Percentiles rank a stretch among this genome's conserved stretches.
phyloP scores from a whole-genome alignment of 2,888 invertebrate genomes.

The Napeogenes sylphis region DNA sequence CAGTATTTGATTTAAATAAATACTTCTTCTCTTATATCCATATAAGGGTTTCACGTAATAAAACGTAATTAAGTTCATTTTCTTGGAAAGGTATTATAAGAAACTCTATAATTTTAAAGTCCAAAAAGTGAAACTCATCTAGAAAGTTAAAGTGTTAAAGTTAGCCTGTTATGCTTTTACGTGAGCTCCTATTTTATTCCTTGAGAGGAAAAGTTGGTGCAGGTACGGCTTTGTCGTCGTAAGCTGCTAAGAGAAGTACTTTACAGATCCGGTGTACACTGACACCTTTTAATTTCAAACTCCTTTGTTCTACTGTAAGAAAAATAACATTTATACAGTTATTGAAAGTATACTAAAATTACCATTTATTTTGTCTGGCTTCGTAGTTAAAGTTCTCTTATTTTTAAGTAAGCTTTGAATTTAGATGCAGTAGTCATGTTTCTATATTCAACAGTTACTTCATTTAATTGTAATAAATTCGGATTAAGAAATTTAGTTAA shows the following conservation, averaged over 20 bases:
- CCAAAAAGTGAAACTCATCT: conserved; percentile 29
- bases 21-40: no score
- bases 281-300: conserved; percentile 29
- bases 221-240: conserved; percentile 35
- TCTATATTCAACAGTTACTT: no score
- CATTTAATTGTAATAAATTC: no score
- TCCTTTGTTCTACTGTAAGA: conserved; percentile 27
- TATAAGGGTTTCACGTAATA: no score
- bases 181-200: conserved; percentile 28
- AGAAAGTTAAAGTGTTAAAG: conserved; percentile 31
- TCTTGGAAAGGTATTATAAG: not conserved
- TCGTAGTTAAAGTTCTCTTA: no score
- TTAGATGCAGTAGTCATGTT: no score
- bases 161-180: conserved; percentile 31
- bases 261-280: conserved; percentile 24
- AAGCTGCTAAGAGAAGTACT: conserved; percentile 42
- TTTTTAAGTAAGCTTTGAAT: no score
- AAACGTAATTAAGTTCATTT: no score
- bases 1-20: no score
- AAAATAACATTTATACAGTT: conserved; percentile 26
- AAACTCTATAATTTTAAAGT: conserved; percentile 21
- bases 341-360: no score
- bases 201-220: conserved; percentile 33
- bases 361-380: no score
- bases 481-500: no score